Conservation (phyloP, 2,797 vertebrate species). For the Heliangelus exortis region DNA sequence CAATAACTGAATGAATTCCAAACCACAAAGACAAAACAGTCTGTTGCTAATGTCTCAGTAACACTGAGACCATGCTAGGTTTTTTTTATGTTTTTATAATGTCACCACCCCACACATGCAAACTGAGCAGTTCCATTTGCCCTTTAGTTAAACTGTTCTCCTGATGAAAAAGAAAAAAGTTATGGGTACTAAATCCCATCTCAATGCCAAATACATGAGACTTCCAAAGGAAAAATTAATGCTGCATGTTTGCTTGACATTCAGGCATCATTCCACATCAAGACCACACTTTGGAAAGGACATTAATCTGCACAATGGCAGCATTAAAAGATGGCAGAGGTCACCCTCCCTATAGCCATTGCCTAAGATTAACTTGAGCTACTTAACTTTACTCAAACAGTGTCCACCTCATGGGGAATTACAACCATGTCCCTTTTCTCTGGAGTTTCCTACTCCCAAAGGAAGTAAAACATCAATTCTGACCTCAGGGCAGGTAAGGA, state of each 20-base stretch:
- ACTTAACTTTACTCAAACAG: background rate
- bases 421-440: background rate
- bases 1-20: constrained; percentile 58
- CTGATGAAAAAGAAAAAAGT: background rate
- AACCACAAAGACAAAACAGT: constrained; percentile 66
- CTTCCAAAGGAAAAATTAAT: background rate
- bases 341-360: background rate
- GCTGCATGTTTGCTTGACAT: background rate
- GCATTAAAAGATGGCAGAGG: background rate
- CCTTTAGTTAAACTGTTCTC: background rate
- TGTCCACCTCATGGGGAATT: background rate
- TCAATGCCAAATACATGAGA: background rate
- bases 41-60: constrained; percentile 47
- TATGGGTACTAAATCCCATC: background rate
- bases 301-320: background rate
- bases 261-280: background rate
- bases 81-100: constrained; percentile 5
- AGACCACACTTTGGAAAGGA: background rate
- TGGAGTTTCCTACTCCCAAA: background rate
- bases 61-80: background rate
- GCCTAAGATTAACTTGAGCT: background rate
- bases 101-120: background rate
- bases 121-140: background rate
- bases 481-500: background rate
- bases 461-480: background rate